phyloP scores from a whole-genome alignment of 2,888 invertebrate species.

The Cephus nigrinus region DNA sequence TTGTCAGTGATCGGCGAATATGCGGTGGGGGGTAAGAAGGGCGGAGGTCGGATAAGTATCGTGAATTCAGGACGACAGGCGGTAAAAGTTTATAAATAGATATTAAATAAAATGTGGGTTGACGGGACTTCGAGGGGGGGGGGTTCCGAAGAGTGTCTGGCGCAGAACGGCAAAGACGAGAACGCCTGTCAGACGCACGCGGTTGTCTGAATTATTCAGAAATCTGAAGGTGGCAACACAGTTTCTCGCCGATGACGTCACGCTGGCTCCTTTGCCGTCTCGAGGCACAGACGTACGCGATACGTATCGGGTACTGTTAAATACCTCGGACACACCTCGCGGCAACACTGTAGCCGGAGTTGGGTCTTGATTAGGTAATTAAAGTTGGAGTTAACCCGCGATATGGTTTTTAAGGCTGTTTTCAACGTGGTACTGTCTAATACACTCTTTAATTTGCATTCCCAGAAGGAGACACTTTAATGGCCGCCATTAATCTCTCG shows the following conservation, averaged over 20 bases:
- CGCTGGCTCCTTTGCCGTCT: constrained; percentile 18
- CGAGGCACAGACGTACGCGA: constrained; percentile 21
- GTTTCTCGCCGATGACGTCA: constrained; percentile 22
- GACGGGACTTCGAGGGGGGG: neutral
- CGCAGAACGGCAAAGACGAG: constrained; percentile 20
- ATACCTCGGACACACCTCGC: neutral
- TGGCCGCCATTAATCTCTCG: constrained; percentile 48
- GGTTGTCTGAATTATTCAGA: neutral
- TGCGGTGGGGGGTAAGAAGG: rapidly evolving
- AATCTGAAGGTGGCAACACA: neutral
- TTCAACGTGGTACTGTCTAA: constrained; percentile 41
- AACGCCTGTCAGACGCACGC: constrained; percentile 26
- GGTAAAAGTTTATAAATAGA: neutral
- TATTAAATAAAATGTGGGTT: neutral
- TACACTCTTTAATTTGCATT: constrained; percentile 48
- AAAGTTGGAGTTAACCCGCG: neutral
- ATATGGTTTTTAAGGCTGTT: constrained; percentile 10
- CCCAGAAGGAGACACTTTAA: constrained; percentile 37
- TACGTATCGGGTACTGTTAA: neutral
- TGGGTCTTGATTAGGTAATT: neutral
- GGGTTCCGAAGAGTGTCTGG: constrained; percentile 24
- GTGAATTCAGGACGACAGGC: neutral
- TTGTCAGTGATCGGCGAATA: too few species aligned
- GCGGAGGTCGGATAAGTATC: neutral
- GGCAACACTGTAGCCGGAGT: too few species aligned